These are phyloP conservation scores for Neoseiulus cucumeris DNA, from an alignment of 1,140 invertebrate genomes.

Conservation along the genomic window DNA sequence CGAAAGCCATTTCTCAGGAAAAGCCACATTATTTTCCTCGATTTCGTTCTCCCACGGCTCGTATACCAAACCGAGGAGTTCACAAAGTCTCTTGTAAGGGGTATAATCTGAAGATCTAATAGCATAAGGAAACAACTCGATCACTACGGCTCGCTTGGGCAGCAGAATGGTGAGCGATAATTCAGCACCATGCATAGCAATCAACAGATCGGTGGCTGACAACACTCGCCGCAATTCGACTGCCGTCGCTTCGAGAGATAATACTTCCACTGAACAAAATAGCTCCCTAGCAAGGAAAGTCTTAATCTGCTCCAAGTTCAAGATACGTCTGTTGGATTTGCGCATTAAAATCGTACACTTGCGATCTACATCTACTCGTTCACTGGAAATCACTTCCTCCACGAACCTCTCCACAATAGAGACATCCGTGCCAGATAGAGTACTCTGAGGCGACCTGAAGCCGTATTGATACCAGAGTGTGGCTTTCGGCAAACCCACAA, in stretches of 20 bases:
- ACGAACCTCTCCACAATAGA: conserved; percentile 12
- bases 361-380: conserved; percentile 6
- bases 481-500: conserved; percentile 27
- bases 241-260: conserved; percentile 24
- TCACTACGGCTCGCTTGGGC: conserved; percentile 17
- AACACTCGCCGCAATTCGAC: conserved; percentile 26
- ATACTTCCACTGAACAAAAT: conserved; percentile 22
- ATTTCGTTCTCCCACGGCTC: conserved; percentile 29
- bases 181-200: conserved; percentile 28
- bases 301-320: conserved; percentile 31
- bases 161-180: conserved; percentile 26
- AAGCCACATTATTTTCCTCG: conserved; percentile 24
- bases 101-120: conserved; percentile 30
- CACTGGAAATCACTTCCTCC: conserved; percentile 19
- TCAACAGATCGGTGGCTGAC: conserved; percentile 21
- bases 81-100: conserved; percentile 29
- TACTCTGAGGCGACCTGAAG: conserved; percentile 30
- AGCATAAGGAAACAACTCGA: conserved; percentile 29
- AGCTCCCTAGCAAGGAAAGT: conserved; percentile 20
- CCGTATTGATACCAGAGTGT: conserved; percentile 36
- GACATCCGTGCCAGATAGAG: conserved; percentile 20
- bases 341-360: conserved; percentile 26
- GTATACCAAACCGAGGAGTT: conserved; percentile 27
- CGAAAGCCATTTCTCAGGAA: conserved; percentile 27
- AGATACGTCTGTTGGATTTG: conserved; percentile 30